phyloP scores from a whole-genome alignment of 2,113 vertebrate genomes.

The Okapia johnstoni region DNA sequence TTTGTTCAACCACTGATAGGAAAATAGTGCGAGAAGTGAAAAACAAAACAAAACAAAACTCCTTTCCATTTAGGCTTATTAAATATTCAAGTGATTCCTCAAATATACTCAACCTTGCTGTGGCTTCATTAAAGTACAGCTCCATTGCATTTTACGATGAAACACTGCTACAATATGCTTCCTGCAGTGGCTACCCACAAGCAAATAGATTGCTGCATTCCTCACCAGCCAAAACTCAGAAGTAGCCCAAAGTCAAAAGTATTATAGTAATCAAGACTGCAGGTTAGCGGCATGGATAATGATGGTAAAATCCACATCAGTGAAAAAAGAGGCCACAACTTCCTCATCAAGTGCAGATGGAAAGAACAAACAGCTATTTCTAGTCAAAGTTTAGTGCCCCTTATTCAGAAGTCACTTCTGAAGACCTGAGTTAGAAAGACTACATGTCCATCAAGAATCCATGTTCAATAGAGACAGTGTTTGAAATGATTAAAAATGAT shows the following conservation, averaged over 20 bases:
- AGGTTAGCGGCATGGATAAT: conserved; percentile 53
- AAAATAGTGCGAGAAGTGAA: conserved; percentile 6
- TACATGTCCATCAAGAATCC: not conserved
- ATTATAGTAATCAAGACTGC: conserved; percentile 54
- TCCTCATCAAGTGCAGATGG: conserved; percentile 49
- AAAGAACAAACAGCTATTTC: conserved; percentile 26
- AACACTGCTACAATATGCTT: conserved; percentile 39
- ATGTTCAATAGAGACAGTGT: not conserved
- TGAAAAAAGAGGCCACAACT: conserved; percentile 57
- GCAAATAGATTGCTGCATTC: conserved; percentile 57
- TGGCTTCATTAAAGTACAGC: conserved; percentile 57
- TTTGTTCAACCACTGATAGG: conserved; percentile 39
- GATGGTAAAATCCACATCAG: conserved; percentile 61
- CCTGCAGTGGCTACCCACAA: conserved; percentile 71
- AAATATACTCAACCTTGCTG: conserved; percentile 54
- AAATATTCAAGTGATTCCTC: conserved; percentile 72
- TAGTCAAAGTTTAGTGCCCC: not conserved
- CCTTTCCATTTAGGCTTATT: conserved; percentile 69
- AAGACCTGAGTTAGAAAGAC: not conserved
- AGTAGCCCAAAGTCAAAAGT: conserved; percentile 49
- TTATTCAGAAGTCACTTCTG: not conserved
- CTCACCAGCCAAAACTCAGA: conserved; percentile 36
- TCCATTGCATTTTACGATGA: conserved; percentile 32
- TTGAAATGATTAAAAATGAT: not conserved
- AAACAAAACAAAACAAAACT: not conserved